phyloP scores from a whole-genome alignment of 1,140 invertebrate genomes.

The Micrasema longulum region DNA sequence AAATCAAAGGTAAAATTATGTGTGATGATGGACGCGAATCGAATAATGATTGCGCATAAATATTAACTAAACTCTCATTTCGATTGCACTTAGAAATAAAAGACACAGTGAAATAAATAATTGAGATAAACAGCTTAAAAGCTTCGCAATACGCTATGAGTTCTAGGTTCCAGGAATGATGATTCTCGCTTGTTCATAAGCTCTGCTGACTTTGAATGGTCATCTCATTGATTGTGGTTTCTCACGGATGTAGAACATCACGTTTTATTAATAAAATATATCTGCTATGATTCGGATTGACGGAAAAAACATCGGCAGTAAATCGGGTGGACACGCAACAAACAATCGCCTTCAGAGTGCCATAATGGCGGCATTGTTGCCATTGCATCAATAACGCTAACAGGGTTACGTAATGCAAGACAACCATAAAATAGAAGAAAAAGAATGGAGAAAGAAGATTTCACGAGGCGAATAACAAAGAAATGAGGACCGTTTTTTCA shows the following conservation, averaged over 20 bases:
- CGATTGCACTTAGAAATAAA: too few relatives aligned
- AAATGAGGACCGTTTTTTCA: too few relatives aligned
- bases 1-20: too few relatives aligned
- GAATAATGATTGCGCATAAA: too few relatives aligned
- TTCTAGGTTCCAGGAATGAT: slow-evolving; percentile 1
- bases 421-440: too few relatives aligned
- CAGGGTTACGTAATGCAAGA: neutral
- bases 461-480: too few relatives aligned
- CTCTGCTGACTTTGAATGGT: neutral
- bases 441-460: too few relatives aligned
- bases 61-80: too few relatives aligned
- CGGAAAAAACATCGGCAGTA: slow-evolving; percentile 26
- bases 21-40: too few relatives aligned
- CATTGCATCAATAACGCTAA: neutral
- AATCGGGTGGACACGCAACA: slow-evolving; percentile 13
- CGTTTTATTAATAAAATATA: slow-evolving; percentile 37
- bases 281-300: slow-evolving; percentile 26
- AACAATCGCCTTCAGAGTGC: slow-evolving; percentile 6
- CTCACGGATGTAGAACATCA: slow-evolving; percentile 39
- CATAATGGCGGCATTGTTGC: slow-evolving; percentile 28
- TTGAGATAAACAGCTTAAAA: too few relatives aligned
- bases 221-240: slow-evolving; percentile 23
- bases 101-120: too few relatives aligned
- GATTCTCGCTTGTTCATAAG: neutral
- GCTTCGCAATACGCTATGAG: too few relatives aligned